Percentiles rank a stretch among this genome's conserved stretches.
Evolutionary conservation across 2,797 vertebrate genomes (phyloP).

Genomic region (Craterocephalus amniculus): DNA sequence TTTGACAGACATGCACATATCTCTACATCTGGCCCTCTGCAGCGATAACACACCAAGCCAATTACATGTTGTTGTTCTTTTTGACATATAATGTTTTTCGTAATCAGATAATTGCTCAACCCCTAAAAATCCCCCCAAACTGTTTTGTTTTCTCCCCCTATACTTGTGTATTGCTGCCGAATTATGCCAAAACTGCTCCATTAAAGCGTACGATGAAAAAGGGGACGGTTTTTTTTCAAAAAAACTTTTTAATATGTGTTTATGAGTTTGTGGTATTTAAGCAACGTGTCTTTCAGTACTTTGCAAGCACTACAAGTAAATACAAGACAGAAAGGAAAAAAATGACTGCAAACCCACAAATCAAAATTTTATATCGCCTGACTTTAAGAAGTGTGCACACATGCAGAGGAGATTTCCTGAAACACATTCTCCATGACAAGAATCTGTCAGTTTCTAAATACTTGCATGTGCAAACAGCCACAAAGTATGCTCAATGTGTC

Average conservation of each 20-base stretch:
- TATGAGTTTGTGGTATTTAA: conserved; percentile 28
- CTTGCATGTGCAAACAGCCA: conserved; percentile 73
- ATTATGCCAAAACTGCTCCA: conserved; percentile 55
- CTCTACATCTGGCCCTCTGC: conserved; percentile 75
- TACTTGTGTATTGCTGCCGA: conserved; percentile 38
- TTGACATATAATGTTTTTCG: conserved; percentile 82
- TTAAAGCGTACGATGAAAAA: conserved; percentile 41
- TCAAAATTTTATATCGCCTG: conserved; percentile 38
- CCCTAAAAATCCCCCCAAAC: conserved; percentile 64
- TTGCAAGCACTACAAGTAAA: conserved; percentile 29
- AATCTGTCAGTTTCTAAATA: conserved; percentile 75
- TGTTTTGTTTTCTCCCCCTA: conserved; percentile 40
- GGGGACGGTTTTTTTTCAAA: conserved; percentile 10
- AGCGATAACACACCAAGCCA: conserved; percentile 66
- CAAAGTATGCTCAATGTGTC: conserved; percentile 69
- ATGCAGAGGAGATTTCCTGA: conserved; percentile 64
- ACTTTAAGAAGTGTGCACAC: conserved; percentile 58
- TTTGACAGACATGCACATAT: conserved; percentile 72
- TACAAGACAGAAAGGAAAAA: conserved; percentile 32
- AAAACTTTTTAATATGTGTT: conserved; percentile 4
- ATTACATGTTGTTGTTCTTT: conserved; percentile 81
- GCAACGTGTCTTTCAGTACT: conserved; percentile 41
- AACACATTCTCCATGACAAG: conserved; percentile 69
- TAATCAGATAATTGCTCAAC: conserved; percentile 81
- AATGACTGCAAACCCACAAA: conserved; percentile 60